phyloP scores from a whole-genome alignment of 2,797 vertebrate genomes.

The Fringilla coelebs region DNA sequence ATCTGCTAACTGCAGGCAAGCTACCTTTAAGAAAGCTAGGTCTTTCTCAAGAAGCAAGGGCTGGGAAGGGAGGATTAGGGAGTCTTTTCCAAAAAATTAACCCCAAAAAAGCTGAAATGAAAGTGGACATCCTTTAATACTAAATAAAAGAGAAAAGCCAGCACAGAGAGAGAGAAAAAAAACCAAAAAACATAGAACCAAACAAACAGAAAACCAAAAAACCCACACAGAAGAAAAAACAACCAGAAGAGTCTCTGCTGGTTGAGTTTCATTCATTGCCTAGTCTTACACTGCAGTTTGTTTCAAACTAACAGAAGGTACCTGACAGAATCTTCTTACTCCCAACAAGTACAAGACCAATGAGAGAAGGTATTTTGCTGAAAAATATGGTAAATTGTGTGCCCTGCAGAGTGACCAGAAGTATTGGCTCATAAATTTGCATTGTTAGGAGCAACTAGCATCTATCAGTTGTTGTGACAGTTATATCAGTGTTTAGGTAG shows the following conservation, averaged over 20 bases:
- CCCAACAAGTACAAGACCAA: neutral
- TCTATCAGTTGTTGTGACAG: neutral
- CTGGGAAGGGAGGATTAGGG: neutral
- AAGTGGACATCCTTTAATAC: neutral
- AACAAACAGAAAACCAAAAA: too few species aligned
- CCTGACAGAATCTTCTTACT: neutral
- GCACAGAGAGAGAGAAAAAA: neutral
- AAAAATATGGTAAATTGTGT: neutral
- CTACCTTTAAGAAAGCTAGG: neutral
- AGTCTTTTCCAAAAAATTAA: neutral
- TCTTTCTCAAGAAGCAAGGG: neutral
- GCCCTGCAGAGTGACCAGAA: neutral
- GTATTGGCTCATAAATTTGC: neutral
- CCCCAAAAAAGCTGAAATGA: neutral
- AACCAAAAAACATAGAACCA: too few species aligned
- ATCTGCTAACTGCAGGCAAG: neutral
- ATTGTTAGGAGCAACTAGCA: neutral
- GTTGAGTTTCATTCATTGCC: neutral
- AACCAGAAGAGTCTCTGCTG: neutral
- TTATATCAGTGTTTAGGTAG: neutral
- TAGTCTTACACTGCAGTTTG: neutral
- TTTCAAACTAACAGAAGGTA: neutral
- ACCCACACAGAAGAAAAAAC: neutral
- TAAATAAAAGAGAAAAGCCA: neutral
- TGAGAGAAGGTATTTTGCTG: rapidly evolving